phyloP scores from a whole-genome alignment of 2,797 vertebrate genomes.

The Novumbra hubbsi region DNA sequence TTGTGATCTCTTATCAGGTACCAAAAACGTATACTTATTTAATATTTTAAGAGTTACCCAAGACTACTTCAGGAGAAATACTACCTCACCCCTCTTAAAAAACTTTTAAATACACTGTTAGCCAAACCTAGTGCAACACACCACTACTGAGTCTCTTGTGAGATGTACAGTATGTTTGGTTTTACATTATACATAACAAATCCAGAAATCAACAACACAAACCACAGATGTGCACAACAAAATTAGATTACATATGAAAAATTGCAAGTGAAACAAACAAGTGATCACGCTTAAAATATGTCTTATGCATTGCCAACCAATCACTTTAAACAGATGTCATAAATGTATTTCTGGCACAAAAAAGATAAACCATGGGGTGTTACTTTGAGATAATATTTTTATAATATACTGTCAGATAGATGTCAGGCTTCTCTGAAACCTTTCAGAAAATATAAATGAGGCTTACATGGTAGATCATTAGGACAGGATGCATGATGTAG shows the following conservation, averaged over 20 bases:
- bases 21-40: too few relatives aligned
- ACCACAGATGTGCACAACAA: neutral
- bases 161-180: neutral
- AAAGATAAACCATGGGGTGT: neutral
- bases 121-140: too few relatives aligned
- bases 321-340: slow-evolving; percentile 4
- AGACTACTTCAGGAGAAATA: too few relatives aligned
- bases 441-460: neutral
- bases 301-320: neutral
- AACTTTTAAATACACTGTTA: too few relatives aligned
- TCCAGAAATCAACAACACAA: neutral
- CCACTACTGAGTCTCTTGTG: neutral
- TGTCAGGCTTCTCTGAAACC: neutral
- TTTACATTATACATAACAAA: neutral
- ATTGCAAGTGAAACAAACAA: neutral
- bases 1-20: too few relatives aligned
- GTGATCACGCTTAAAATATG: neutral
- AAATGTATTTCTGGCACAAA: neutral
- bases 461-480: neutral
- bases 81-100: too few relatives aligned
- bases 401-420: neutral
- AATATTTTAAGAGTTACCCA: too few relatives aligned
- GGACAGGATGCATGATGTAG: neutral
- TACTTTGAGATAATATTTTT: neutral
- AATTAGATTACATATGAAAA: slow-evolving; percentile 1